Base-by-base conservation (phyloP, 2,113 vertebrate genomes). In the Grantiella picta region DNA sequence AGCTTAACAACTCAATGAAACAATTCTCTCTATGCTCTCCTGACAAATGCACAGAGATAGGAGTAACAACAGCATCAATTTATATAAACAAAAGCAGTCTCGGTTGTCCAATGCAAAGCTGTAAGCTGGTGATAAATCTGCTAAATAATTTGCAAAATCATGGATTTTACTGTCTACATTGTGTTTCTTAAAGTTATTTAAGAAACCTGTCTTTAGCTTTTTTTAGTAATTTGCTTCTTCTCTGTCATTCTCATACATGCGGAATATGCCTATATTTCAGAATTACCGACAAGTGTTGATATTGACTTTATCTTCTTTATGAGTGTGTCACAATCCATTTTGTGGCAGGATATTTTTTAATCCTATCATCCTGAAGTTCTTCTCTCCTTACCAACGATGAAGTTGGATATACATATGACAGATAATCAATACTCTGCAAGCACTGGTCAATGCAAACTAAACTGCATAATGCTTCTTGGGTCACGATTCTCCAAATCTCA, bases 221-320 rank as follows among this genome's bases (percentile, higher is more conserved):
- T 76, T 80, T 50, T 47, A 65, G 29, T 6, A 14, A 42, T 88
- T 71, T 65, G 12, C 40, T 85, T 69, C 36, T 68, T 52, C 53
- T 72, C 53, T 16, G 6, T 38, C 21, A 10, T 70, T 50, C 19
- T 73, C 8, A 22, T 59, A 3, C 7, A 45, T 0, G 0, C 28
- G 44, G 6, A 63, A 44, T 45, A 71, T 35, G 28, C 27, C 20
- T 44, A n/a, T 17, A 63, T 72, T 47, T 86, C 12, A 2, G 23
- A 80, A 66, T 57, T 77, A 66, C 35, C 21, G 72, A 33, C 25
- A 86, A 17, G 16, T 28, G 50, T 38, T 42, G 5, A 72, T n/a
- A 61, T 20, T 47, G 40, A 72, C 71, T 89, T 93, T 81, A 19
- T 59, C 33, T 60, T 40, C n/a, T 78, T 73, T 73, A 35, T 77